phyloP scores from a whole-genome alignment of 2,797 vertebrate species.

The Lepilemur septentrionalis region DNA sequence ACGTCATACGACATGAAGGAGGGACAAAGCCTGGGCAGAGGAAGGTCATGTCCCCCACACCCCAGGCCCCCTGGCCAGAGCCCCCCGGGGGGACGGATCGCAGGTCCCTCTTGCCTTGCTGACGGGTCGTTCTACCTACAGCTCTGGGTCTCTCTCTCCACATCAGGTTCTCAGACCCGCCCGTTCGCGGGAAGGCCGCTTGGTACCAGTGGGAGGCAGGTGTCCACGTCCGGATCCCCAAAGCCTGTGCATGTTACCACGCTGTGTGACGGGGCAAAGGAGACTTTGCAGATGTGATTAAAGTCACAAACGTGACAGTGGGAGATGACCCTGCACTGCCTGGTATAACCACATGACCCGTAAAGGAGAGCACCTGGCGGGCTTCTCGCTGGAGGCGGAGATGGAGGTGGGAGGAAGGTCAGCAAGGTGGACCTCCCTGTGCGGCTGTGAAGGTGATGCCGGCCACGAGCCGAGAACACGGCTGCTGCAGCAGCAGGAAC shows the following conservation, averaged over 20 bases:
- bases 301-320: accelerated
- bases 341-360: accelerated
- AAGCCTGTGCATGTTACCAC: accelerated
- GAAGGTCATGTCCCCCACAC: accelerated
- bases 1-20: accelerated
- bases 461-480: not conserved
- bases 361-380: not conserved
- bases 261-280: not conserved
- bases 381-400: not conserved
- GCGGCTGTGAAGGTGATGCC: not conserved
- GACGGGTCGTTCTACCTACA: not conserved
- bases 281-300: no score
- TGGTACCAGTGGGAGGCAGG: not conserved
- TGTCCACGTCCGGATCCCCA: accelerated
- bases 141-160: not conserved
- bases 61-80: no score
- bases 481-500: not conserved
- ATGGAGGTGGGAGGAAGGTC: not conserved
- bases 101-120: accelerated
- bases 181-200: accelerated
- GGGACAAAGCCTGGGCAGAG: not conserved
- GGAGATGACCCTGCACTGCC: not conserved
- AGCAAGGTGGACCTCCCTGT: not conserved
- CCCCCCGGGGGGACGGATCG: not conserved
- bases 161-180: accelerated